Percentiles rank a stretch among this genome's conserved stretches.
phyloP scores from a whole-genome alignment of 2,888 invertebrate genomes.

The Cheilosia vulpina region DNA sequence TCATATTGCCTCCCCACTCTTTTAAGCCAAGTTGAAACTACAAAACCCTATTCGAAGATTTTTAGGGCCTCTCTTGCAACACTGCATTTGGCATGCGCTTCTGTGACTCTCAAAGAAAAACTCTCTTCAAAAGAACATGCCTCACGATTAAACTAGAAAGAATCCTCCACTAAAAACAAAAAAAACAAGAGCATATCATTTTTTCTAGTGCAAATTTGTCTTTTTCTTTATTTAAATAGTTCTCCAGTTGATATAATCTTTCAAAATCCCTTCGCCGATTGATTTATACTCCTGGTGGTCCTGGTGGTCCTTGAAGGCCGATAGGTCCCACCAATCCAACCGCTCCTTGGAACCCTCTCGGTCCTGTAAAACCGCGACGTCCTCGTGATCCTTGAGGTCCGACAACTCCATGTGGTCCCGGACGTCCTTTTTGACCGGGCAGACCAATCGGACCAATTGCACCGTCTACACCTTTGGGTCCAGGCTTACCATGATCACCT shows the following conservation, averaged over 20 bases:
- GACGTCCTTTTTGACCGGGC: constrained; percentile 40
- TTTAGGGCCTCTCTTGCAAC: too few relatives aligned
- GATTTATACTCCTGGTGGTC: background rate
- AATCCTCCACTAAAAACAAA: too few relatives aligned
- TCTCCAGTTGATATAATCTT: background rate
- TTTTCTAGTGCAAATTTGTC: too few relatives aligned
- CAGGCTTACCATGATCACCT: constrained; percentile 44
- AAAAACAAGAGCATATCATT: too few relatives aligned
- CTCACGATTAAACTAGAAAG: too few relatives aligned
- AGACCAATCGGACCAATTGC: constrained; percentile 34
- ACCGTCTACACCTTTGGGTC: constrained; percentile 41
- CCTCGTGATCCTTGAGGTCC: constrained; percentile 43
- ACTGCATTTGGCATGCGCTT: too few relatives aligned
- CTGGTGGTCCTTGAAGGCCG: constrained; percentile 23
- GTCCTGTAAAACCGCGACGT: constrained; percentile 42
- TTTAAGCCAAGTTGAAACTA: too few relatives aligned
- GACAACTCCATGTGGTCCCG: constrained; percentile 35
- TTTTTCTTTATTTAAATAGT: background rate
- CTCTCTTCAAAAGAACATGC: too few relatives aligned
- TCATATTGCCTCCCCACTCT: too few relatives aligned
- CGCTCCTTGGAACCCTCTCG: constrained; percentile 37
- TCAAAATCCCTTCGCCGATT: background rate
- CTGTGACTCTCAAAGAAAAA: too few relatives aligned
- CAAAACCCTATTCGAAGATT: too few relatives aligned
- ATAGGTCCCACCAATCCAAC: constrained; percentile 16